Conservation (phyloP, 2,797 vertebrate species). For the Myripristis jacobus region DNA sequence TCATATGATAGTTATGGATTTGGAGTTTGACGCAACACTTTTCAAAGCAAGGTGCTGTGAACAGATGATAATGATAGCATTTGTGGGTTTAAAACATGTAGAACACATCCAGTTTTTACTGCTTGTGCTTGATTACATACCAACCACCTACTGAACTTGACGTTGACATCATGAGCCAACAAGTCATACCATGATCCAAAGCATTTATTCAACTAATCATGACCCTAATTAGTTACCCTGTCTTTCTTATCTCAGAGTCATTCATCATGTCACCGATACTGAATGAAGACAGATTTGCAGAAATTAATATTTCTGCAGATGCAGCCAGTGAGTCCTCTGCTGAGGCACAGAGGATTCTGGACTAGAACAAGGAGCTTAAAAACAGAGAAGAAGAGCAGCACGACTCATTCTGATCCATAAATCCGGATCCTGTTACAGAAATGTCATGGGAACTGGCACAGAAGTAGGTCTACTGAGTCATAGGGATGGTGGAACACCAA, state of each 20-base stretch:
- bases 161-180: slow-evolving; percentile 61
- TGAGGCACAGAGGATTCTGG: slow-evolving; percentile 1
- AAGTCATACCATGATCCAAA: slow-evolving; percentile 60
- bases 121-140: slow-evolving; percentile 36
- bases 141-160: slow-evolving; percentile 41
- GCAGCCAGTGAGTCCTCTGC: slow-evolving; percentile 47
- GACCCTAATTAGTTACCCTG: slow-evolving; percentile 31
- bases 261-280: slow-evolving; percentile 36
- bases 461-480: slow-evolving; percentile 57
- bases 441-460: slow-evolving; percentile 43
- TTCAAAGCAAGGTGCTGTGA: slow-evolving; percentile 43
- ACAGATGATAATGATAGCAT: slow-evolving; percentile 38
- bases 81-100: slow-evolving; percentile 43
- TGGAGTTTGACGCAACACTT: slow-evolving; percentile 31
- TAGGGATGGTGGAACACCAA: slow-evolving; percentile 48
- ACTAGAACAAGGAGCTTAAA: slow-evolving; percentile 27
- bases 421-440: slow-evolving; percentile 27
- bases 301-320: slow-evolving; percentile 51
- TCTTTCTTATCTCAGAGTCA: slow-evolving; percentile 34
- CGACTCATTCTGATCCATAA: slow-evolving; percentile 27
- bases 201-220: slow-evolving; percentile 56
- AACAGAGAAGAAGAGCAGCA: slow-evolving; percentile 22
- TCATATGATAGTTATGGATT: slow-evolving; percentile 42
- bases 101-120: slow-evolving; percentile 13
- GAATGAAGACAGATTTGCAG: slow-evolving; percentile 40